Conservation (phyloP, 2,797 vertebrate species). For the Heterohyrax brucei region DNA sequence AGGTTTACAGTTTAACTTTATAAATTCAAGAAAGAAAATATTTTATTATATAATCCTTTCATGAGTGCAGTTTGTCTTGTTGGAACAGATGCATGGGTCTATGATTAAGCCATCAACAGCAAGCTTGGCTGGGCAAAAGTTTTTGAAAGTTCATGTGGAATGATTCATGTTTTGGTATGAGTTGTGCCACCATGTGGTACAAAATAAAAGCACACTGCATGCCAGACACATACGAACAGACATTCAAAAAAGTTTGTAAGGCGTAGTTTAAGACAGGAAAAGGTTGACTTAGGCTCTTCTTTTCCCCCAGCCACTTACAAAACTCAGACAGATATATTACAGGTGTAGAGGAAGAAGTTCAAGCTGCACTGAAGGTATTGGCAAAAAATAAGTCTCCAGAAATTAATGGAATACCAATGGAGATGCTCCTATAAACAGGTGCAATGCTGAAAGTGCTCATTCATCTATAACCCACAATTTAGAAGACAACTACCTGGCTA, state of each 20-base stretch:
- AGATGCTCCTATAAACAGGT: no score
- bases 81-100: neutral
- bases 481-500: no score
- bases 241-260: neutral
- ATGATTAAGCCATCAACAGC: neutral
- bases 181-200: neutral
- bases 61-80: no score
- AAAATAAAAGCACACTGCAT: neutral
- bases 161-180: neutral
- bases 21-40: neutral
- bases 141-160: neutral
- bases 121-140: neutral
- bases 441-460: no score
- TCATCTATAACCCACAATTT: no score
- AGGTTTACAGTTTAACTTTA: neutral
- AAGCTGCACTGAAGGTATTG: no score
- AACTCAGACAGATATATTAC: neutral
- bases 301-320: constrained; percentile 25
- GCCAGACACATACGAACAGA: neutral
- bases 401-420: no score
- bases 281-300: neutral
- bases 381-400: no score
- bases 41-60: neutral
- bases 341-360: neutral
- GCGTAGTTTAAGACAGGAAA: neutral